Evolutionary conservation across 2,888 invertebrate species (phyloP).

Genomic region (Meiosimyza platycephala): DNA sequence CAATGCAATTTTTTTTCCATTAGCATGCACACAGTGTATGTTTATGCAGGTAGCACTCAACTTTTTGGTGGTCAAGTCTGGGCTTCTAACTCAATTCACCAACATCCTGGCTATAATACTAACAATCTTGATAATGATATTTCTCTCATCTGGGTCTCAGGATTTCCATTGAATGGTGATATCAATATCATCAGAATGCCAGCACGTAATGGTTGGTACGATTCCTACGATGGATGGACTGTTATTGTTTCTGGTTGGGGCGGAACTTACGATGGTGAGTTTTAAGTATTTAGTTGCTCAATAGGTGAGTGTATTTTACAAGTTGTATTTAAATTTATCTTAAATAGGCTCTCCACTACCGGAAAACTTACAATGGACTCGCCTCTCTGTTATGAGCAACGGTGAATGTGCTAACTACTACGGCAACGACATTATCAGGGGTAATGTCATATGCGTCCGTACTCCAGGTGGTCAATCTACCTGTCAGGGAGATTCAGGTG

Average conservation of each 20-base stretch:
- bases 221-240: slow-evolving; percentile 44
- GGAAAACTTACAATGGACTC: slow-evolving; percentile 46
- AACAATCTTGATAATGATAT: slow-evolving; percentile 62
- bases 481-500: slow-evolving; percentile 62
- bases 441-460: slow-evolving; percentile 52
- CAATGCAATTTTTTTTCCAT: background rate
- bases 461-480: slow-evolving; percentile 52
- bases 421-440: slow-evolving; percentile 37
- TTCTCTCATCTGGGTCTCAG: slow-evolving; percentile 61
- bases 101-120: slow-evolving; percentile 59
- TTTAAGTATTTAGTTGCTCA: background rate
- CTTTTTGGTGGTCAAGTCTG: slow-evolving; percentile 44
- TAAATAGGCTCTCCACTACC: slow-evolving; percentile 33
- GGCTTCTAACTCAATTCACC: slow-evolving; percentile 39
- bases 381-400: slow-evolving; percentile 50
- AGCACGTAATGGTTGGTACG: slow-evolving; percentile 31
- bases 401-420: slow-evolving; percentile 45
- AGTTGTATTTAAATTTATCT: slow-evolving; percentile 6
- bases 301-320: background rate
- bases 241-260: slow-evolving; percentile 61
- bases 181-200: slow-evolving; percentile 46
- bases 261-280: slow-evolving; percentile 40
- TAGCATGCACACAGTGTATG: slow-evolving; percentile 48
- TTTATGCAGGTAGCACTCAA: slow-evolving; percentile 50
- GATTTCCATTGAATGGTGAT: background rate